Conservation (phyloP, 2,888 invertebrate genomes). For the Eudemis profundana region DNA sequence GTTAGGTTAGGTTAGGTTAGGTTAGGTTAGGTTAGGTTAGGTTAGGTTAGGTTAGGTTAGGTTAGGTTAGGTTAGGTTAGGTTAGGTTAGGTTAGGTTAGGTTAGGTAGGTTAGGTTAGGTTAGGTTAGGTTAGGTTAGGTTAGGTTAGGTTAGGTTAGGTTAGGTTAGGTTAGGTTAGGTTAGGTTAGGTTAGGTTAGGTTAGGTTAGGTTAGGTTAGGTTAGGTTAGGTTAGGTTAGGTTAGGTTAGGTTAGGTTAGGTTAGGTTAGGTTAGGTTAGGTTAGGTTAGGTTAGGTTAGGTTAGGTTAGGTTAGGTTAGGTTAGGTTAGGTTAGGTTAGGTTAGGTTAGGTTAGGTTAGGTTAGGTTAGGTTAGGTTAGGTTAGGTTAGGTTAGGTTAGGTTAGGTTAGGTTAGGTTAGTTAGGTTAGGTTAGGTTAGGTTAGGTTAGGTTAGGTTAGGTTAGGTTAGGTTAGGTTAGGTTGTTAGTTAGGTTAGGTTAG, state of each 20-base stretch:
- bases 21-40: slow-evolving; percentile 46
- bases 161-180: slow-evolving; percentile 19
- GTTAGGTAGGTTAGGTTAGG: slow-evolving; percentile 40
- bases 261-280: slow-evolving; percentile 24
- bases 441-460: slow-evolving; percentile 31
- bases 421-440: slow-evolving; percentile 30
- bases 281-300: slow-evolving; percentile 29
- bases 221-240: too few relatives aligned
- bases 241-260: slow-evolving; percentile 10
- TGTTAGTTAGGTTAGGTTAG: slow-evolving; percentile 19
- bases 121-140: slow-evolving; percentile 35
- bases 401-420: slow-evolving; percentile 28
- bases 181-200: slow-evolving; percentile 20
- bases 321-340: slow-evolving; percentile 32
- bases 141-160: slow-evolving; percentile 39
- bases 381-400: slow-evolving; percentile 31
- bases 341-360: slow-evolving; percentile 32
- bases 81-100: slow-evolving; percentile 40
- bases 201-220: slow-evolving; percentile 45
- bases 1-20: too few relatives aligned
- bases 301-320: slow-evolving; percentile 33
- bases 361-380: slow-evolving; percentile 30
- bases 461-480: slow-evolving; percentile 31
- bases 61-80: too few relatives aligned
- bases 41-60: too few relatives aligned